Conservation (phyloP, 1,140 invertebrate species). For the Listronotus oregonensis region DNA sequence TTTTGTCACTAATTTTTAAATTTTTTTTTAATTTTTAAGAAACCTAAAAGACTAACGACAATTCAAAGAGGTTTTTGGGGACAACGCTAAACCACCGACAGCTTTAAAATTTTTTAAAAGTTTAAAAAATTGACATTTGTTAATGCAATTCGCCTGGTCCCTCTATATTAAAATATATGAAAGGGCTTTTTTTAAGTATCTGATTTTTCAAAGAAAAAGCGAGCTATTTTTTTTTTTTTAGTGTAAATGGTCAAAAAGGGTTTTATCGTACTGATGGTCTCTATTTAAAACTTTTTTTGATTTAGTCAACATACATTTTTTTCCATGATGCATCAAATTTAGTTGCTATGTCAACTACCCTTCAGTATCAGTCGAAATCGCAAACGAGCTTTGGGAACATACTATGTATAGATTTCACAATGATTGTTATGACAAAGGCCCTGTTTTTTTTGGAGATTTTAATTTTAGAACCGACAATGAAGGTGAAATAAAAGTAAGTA, state of each 20-base stretch:
- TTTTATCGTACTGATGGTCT: conserved; percentile 93
- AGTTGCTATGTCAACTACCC: conserved; percentile 90
- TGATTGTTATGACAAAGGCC: conserved; percentile 77
- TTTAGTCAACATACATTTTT: conserved; percentile 95
- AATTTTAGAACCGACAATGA: conserved; percentile 95
- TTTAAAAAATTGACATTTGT: too few relatives aligned
- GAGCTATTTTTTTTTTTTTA: conserved; percentile 61
- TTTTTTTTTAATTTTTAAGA: too few relatives aligned
- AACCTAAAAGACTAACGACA: too few relatives aligned
- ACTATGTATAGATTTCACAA: conserved; percentile 80
- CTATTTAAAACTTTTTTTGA: conserved; percentile 86
- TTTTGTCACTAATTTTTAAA: too few relatives aligned
- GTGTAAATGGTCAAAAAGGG: conserved; percentile 97
- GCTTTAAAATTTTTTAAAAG: too few relatives aligned
- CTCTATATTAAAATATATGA: too few relatives aligned
- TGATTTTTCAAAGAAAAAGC: too few relatives aligned
- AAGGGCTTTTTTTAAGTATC: too few relatives aligned
- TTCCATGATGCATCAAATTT: conserved; percentile 99
- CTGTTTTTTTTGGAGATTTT: conserved; percentile 98
- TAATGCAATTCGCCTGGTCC: too few relatives aligned
- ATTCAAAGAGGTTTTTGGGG: too few relatives aligned
- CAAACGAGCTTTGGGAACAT: conserved; percentile 84
- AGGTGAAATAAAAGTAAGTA: conserved; percentile 83
- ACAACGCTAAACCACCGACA: too few relatives aligned
- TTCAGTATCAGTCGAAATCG: conserved; percentile 86